These are phyloP conservation scores for Hirundichthys speculiger DNA, from an alignment of 2,113 vertebrate species.

Conservation along the genomic window DNA sequence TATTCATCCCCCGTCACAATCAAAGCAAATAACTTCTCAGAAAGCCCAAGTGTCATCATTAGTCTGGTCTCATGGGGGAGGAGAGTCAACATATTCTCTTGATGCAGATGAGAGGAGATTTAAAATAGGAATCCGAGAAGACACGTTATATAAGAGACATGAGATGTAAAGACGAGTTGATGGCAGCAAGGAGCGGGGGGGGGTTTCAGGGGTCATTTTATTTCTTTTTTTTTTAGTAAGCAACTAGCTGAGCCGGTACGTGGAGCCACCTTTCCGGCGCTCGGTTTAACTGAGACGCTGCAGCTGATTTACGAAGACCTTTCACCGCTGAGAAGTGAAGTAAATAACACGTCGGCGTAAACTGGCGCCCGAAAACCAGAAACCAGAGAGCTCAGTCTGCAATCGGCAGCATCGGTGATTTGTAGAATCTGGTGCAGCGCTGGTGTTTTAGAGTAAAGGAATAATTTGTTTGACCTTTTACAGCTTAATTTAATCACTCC, in stretches of 20 bases:
- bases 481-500: constrained; percentile 59
- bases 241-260: constrained; percentile 46
- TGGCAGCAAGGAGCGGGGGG: not conserved
- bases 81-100: not conserved
- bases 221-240: constrained; percentile 42
- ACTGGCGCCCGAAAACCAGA: constrained; percentile 36
- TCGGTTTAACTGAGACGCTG: constrained; percentile 33
- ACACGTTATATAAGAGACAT: not conserved
- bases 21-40: constrained; percentile 31
- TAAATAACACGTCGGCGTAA: constrained; percentile 57
- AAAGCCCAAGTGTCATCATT: constrained; percentile 30
- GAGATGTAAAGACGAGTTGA: not conserved
- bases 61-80: constrained; percentile 24
- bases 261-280: constrained; percentile 35
- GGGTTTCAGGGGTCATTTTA: constrained; percentile 22
- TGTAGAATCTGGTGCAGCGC: constrained; percentile 51
- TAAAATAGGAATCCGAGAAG: constrained; percentile 13
- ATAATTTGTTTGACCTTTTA: constrained; percentile 74
- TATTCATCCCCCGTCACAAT: constrained; percentile 25
- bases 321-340: constrained; percentile 40
- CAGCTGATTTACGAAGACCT: constrained; percentile 43
- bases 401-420: constrained; percentile 69
- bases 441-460: constrained; percentile 64
- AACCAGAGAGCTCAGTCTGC: constrained; percentile 51
- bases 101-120: constrained; percentile 6